Percentiles rank a stretch among this genome's conserved stretches.
These are phyloP conservation scores for Onthophagus taurus DNA, from an alignment of 1,140 invertebrate species.

Conservation along the genomic window DNA sequence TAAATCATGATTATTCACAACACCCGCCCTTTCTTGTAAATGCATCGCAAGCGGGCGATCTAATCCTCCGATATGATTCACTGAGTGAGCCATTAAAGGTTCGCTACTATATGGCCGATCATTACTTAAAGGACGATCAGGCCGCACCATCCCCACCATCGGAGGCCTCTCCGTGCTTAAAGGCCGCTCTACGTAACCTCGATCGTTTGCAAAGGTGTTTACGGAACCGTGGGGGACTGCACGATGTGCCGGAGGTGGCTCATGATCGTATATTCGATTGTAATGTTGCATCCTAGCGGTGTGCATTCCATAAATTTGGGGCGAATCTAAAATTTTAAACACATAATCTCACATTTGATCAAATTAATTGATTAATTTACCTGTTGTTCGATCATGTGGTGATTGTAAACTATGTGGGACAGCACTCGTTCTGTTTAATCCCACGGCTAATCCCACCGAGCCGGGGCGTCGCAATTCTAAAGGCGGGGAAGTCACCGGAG, in stretches of 20 bases:
- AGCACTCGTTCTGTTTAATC: slow-evolving; percentile 32
- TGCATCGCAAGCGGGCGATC: slow-evolving; percentile 20
- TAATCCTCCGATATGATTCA: slow-evolving; percentile 13
- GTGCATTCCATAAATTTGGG: slow-evolving; percentile 54
- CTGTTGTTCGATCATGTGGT: slow-evolving; percentile 66
- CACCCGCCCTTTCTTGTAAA: slow-evolving; percentile 18
- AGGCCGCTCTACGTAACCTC: slow-evolving; percentile 28
- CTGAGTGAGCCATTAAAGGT: slow-evolving; percentile 9
- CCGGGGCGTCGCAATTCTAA: slow-evolving; percentile 55
- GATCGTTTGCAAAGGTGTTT: slow-evolving; percentile 31
- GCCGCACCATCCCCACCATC: slow-evolving; percentile 31
- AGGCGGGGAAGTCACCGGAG: slow-evolving; percentile 49
- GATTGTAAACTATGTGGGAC: slow-evolving; percentile 51
- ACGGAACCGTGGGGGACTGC: slow-evolving; percentile 39
- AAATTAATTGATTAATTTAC: slow-evolving; percentile 31
- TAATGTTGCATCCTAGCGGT: slow-evolving; percentile 43
- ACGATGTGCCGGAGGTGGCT: slow-evolving; percentile 57
- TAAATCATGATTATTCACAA: too few relatives aligned
- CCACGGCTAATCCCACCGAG: slow-evolving; percentile 29
- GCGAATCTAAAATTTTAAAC: slow-evolving; percentile 45
- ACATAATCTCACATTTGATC: not conserved
- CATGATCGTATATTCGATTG: slow-evolving; percentile 27
- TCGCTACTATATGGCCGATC: slow-evolving; percentile 1
- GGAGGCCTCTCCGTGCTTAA: slow-evolving; percentile 23
- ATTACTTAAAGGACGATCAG: slow-evolving; percentile 26